phyloP scores from a whole-genome alignment of 2,888 invertebrate genomes.

The Lymantria dispar region DNA sequence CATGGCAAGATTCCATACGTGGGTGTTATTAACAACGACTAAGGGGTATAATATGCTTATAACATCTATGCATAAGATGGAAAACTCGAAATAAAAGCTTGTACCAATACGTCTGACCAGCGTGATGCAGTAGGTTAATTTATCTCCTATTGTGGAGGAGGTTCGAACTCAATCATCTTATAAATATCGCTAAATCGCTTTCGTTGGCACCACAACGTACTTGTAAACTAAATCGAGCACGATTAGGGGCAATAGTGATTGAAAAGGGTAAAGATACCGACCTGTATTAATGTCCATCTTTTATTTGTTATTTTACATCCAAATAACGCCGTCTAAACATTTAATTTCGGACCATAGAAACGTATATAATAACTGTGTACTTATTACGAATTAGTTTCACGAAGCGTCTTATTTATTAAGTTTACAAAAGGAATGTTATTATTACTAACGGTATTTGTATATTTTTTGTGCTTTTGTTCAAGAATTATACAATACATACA shows the following conservation, averaged over 20 bases:
- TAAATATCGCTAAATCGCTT: conserved; percentile 22
- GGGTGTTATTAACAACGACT: too few relatives aligned
- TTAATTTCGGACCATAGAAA: conserved; percentile 42
- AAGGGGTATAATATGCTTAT: too few relatives aligned
- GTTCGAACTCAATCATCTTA: too few relatives aligned
- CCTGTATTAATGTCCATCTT: conserved; percentile 55
- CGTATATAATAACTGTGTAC: conserved; percentile 31
- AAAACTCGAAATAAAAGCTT: too few relatives aligned
- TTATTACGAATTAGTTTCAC: conserved; percentile 31
- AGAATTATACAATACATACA: neutral
- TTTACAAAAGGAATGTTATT: neutral
- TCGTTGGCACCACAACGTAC: conserved; percentile 27
- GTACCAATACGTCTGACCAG: too few relatives aligned
- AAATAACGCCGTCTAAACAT: conserved; percentile 43
- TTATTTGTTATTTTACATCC: conserved; percentile 53
- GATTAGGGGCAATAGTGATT: conserved; percentile 80
- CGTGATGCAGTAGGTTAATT: too few relatives aligned
- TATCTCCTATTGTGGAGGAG: too few relatives aligned
- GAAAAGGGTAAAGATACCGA: conserved; percentile 72
- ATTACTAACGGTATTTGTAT: neutral
- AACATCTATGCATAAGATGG: too few relatives aligned
- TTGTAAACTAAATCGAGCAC: conserved; percentile 66
- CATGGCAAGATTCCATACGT: too few relatives aligned
- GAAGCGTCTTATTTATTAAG: conserved; percentile 9
- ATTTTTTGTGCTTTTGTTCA: neutral